Evolutionary conservation across 2,888 invertebrate genomes (phyloP), one percentile per base, ranked within the genome.

Genomic region (Callosobruchus maculatus): DNA sequence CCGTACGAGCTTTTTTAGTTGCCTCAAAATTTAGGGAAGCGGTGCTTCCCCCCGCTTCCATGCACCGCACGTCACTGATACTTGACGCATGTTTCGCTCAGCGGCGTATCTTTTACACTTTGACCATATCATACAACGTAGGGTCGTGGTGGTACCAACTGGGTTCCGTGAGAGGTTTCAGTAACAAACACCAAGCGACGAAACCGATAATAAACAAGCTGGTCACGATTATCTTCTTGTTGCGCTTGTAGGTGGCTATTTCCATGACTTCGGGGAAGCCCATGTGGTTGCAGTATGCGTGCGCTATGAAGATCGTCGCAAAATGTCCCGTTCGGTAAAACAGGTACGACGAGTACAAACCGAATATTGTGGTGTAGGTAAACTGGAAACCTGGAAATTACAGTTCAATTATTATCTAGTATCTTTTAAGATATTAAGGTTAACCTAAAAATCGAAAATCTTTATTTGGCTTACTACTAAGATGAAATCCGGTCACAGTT

Each of bases 251-350:
- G 22, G 89, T 89, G 75, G 90, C 84, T 2, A 95, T 88, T 84
- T 94, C 96, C 2, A 90, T 89, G 78, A 98, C 90, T 85, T 97
- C 95, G 0, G 98, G 98, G 84, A 98, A 94, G 7, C 98, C 98
- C 96, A 98, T 97, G 87, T 96, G 95, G 87, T 98, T 98, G 87
- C 98, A 98, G 86, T 97, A 97, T 49, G 96, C 94, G 86, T 98
- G 98, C 0, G 94, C 97, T 20, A 96, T 87, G 80, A 97, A 92
- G 2, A 97, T 95, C 0, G 97, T 95, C 21, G 93, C 89, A 81
- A 98, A 92, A 86, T 98, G 97, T 67, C 97, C 97, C 81, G 97
- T 98, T 85, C 94, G 92, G 13, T 94, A 89, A 87, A 97, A 97
- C 71, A 98, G 87, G 85, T 93, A 97, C n/a, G 97, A 95, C 5